Base-by-base conservation (phyloP, 1,140 invertebrate genomes). In the Anoplolepis gracilipes region DNA sequence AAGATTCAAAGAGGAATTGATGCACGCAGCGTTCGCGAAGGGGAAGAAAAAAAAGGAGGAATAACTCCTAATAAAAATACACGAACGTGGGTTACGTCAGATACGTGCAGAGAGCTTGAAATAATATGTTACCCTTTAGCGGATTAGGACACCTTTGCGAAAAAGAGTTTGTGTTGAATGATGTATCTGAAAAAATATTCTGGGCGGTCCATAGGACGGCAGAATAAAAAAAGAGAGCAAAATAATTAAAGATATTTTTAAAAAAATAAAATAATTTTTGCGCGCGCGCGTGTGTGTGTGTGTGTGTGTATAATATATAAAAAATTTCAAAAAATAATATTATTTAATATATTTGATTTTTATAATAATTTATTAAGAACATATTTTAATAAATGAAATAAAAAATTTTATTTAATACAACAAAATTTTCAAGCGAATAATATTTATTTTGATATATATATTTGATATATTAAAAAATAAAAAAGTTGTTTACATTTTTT, bases 21-120 rank as follows among this genome's bases (percentile, higher is more conserved):
- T 67, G 55, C 65, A 22, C 28, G 72, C 16, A 25, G 42, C 64
- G 46, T 22, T 67, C 55, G 78, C 49, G 42, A 57, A 53, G 19
- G 62, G 61, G 19, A 55, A n/a, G 2, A 49, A 39, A 84, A 78
- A 73, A 77, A 67, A 65, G 28, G 55, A 82, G 67, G 59, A 88
- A 88, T 65, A 87, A 78, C 67, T 84, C 75, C 79, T 89, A 89
- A 89, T 88, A 87, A 89, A 89, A 89, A 89, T 90, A 89, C 82
- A 72, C 76, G 75, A 16, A 85, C 82, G 64, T 59, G 53, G 55
- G 67, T 57, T 49, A 33, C 16, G 62, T 49, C 33, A 36, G 22
- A 39, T 81, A 70, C 33, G 65, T 36, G n/a, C 13, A n/a, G 36
- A 59, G 53, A 59, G 64, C 53, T 36, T 82, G 28, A 82, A 82